phyloP scores from a whole-genome alignment of 2,797 vertebrate species.

The Kryptopterus vitreolus region DNA sequence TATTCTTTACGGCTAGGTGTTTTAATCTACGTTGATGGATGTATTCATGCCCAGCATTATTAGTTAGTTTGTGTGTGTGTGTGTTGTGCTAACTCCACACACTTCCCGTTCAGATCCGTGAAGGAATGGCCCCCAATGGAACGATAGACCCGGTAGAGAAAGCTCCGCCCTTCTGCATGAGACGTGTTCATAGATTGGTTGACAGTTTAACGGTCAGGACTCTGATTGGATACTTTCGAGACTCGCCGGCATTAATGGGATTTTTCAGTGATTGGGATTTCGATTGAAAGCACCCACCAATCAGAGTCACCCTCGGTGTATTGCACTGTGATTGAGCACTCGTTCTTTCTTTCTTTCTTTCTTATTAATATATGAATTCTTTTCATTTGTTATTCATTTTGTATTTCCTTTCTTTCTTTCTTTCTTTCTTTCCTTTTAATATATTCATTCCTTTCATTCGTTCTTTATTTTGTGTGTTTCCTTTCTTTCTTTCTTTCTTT shows the following conservation, averaged over 20 bases:
- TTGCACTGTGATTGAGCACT: conserved; percentile 1
- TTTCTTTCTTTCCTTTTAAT: too few species aligned
- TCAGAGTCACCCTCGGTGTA: conserved; percentile 35
- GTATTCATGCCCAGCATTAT: neutral
- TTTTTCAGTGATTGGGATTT: conserved; percentile 4
- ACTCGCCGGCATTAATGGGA: neutral
- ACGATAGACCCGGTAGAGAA: conserved; percentile 73
- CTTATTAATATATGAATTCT: too few species aligned
- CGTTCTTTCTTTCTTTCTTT: neutral
- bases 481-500: too few species aligned
- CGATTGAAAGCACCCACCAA: conserved; percentile 31
- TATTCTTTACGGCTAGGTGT: neutral
- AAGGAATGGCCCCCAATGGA: conserved; percentile 71
- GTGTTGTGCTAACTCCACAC: conserved; percentile 35
- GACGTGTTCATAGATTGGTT: conserved; percentile 50
- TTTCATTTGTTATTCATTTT: too few species aligned
- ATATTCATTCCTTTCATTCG: too few species aligned
- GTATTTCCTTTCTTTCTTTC: too few species aligned
- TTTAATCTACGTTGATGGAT: neutral
- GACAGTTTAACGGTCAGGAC: conserved; percentile 22
- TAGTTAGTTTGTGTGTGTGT: neutral
- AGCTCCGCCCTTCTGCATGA: conserved; percentile 53
- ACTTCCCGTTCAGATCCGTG: conserved; percentile 59
- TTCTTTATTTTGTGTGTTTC: too few species aligned
- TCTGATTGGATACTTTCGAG: conserved; percentile 34